Evolutionary conservation across 2,113 vertebrate species (phyloP).

Genomic region (Progne subis): DNA sequence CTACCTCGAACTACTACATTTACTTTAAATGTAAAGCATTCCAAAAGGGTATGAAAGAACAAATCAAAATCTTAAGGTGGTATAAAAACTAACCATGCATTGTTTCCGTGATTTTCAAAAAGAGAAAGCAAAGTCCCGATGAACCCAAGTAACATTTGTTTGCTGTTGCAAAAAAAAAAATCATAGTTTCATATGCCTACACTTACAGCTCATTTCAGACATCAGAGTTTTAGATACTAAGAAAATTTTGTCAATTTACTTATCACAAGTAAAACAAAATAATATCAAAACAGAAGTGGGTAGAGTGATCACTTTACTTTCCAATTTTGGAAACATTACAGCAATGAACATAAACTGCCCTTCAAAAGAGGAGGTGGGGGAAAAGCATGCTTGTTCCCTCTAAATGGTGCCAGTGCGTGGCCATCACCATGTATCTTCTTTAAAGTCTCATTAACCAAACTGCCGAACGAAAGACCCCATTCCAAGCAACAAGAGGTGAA

Average conservation of each 20-base stretch:
- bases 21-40: neutral
- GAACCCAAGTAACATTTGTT: neutral
- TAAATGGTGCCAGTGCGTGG: accelerated
- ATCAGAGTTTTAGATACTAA: neutral
- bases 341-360: neutral
- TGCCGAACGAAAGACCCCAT: neutral
- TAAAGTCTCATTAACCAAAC: neutral
- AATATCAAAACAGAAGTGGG: neutral
- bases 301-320: neutral
- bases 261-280: neutral
- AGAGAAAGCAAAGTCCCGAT: neutral
- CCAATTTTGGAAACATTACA: neutral
- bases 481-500: neutral
- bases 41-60: neutral
- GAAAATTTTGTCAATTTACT: neutral
- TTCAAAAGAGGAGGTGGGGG: neutral
- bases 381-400: neutral
- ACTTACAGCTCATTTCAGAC: neutral
- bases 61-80: neutral
- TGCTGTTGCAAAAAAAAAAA: neutral
- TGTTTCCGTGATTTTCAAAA: neutral
- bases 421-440: neutral
- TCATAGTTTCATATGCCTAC: neutral
- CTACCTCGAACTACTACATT: neutral
- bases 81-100: neutral